Percentiles rank a stretch among this genome's conserved stretches.
Conservation (phyloP, 2,888 invertebrate species). For the Drosophila meridionalis region DNA sequence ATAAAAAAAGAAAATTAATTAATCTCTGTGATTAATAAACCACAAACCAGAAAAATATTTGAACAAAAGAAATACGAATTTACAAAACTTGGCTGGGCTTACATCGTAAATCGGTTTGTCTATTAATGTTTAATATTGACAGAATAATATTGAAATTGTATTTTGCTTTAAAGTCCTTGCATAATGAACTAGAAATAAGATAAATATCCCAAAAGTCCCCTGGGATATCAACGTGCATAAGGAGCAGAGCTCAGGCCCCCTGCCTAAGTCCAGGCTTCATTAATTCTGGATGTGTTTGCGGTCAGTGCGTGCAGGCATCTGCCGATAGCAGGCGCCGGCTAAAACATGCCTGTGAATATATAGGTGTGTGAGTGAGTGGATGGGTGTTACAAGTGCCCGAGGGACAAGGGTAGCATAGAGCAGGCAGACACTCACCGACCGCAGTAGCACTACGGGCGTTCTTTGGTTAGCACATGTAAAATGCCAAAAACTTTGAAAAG, state of each 20-base stretch:
- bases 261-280: slow-evolving; percentile 17
- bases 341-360: neutral
- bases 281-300: slow-evolving; percentile 37
- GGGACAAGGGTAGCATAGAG: slow-evolving; percentile 2
- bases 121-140: neutral
- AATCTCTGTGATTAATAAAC: too few relatives aligned
- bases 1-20: too few relatives aligned
- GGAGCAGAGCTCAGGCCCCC: neutral
- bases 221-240: slow-evolving; percentile 1
- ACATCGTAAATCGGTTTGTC: neutral
- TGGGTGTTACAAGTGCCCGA: slow-evolving; percentile 16
- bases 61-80: too few relatives aligned
- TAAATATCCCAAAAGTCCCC: neutral
- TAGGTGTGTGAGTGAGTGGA: neutral
- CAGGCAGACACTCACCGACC: slow-evolving; percentile 19
- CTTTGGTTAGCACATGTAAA: slow-evolving; percentile 73
- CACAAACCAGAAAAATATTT: too few relatives aligned
- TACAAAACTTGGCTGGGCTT: too few relatives aligned
- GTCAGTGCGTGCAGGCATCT: slow-evolving; percentile 32
- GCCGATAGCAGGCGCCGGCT: slow-evolving; percentile 1
- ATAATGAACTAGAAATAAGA: slow-evolving; percentile 13
- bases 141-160: too few relatives aligned
- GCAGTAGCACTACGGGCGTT: slow-evolving; percentile 33
- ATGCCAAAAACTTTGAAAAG: slow-evolving; percentile 76
- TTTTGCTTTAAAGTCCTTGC: neutral